These are phyloP conservation scores for Aricia agestis DNA, from an alignment of 1,140 invertebrate genomes.

Conservation along the genomic window DNA sequence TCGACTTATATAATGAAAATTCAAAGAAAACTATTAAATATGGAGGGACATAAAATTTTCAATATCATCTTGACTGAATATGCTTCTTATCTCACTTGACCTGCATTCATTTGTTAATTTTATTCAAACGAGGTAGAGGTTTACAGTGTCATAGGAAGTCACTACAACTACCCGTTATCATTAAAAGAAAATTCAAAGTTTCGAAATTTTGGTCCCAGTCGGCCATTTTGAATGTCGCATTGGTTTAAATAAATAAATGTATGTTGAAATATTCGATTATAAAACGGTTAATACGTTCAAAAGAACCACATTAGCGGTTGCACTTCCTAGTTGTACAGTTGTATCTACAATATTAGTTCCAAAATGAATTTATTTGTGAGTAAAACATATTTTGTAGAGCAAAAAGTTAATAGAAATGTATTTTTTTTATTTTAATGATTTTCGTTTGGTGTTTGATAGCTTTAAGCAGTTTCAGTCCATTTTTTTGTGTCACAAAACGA, in stretches of 20 bases:
- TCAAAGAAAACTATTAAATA: not conserved
- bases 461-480: not conserved
- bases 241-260: not conserved
- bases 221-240: not conserved
- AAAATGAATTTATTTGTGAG: conserved; percentile 10
- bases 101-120: not conserved
- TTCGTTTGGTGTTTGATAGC: not conserved
- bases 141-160: not conserved
- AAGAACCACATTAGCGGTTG: not conserved
- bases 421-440: not conserved
- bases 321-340: not conserved
- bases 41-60: not conserved
- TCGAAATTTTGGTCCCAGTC: not conserved
- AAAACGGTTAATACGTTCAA: not conserved
- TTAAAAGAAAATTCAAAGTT: conserved; percentile 13
- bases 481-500: not conserved
- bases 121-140: not conserved
- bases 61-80: not conserved
- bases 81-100: not conserved
- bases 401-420: not conserved
- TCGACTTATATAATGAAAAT: not conserved
- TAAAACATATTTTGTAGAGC: not conserved
- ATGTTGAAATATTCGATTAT: conserved; percentile 4
- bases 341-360: not conserved
- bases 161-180: not conserved